Evolutionary conservation across 2,888 invertebrate genomes (phyloP).

Genomic region (Torymus texanus): DNA sequence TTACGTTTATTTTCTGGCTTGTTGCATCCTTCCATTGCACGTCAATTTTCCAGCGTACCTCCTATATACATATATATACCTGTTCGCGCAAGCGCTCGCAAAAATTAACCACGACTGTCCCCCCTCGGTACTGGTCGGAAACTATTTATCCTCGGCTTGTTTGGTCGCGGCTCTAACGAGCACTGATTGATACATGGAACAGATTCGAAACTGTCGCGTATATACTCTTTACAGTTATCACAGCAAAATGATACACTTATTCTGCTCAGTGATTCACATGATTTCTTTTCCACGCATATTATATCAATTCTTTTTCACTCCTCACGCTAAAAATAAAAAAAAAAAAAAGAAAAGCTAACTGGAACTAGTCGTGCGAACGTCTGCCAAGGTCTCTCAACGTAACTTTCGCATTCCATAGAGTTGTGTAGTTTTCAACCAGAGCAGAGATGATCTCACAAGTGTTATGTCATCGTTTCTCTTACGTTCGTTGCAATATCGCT

Average conservation of each 20-base stretch:
- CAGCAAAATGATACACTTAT: not conserved
- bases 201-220: not conserved
- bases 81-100: constrained; percentile 7
- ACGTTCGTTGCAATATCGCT: no score
- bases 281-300: not conserved
- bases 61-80: not conserved
- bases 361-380: not conserved
- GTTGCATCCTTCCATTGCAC: not conserved
- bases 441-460: no score
- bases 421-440: no score
- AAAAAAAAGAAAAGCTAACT: not conserved
- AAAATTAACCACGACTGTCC: constrained; percentile 9
- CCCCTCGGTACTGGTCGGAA: constrained; percentile 3
- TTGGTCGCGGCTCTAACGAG: constrained; percentile 46
- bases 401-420: not conserved
- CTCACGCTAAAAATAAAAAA: no score
- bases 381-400: not conserved
- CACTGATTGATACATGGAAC: constrained; percentile 51
- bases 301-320: no score
- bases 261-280: constrained; percentile 20
- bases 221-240: no score
- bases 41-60: not conserved
- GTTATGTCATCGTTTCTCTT: no score
- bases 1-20: no score
- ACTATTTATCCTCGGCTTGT: constrained; percentile 54